Evolutionary conservation across 1,140 invertebrate species (phyloP), one percentile per base, ranked within the genome.

Genomic region (Pomacea maculata): DNA sequence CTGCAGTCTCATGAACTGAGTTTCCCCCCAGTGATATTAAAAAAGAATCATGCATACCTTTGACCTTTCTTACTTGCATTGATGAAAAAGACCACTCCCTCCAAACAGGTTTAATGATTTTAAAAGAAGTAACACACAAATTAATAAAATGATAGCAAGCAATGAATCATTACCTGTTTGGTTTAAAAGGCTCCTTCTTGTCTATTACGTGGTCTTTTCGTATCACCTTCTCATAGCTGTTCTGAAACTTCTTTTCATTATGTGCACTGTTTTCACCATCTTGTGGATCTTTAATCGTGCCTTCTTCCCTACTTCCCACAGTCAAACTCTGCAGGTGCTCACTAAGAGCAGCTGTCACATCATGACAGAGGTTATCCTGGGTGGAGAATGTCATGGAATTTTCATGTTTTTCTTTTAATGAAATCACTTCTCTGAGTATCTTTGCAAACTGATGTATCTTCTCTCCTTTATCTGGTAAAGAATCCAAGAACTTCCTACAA

Each of bases 381-480:
- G 54, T 34, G 15, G 65, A 70, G 29, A 15, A 12, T 8, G 11
- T 52, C 3, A 34, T 34, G 70, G 25, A 17, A 17, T 34, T 34
- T n/a, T 57, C 54, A 29, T 11, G 21, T 7, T 55, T 61, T 64
- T 14, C 21, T 73, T 75, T 83, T 45, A 72, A 65, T 65, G 25
- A 61, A 8, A 84, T 78, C n/a, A 82, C 17, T 25, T 75, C 45
- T 34, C 63, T 25, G 54, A 84, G 68, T 25, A 71, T 78, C 29
- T 71, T 67, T 67, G 63, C 68, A 80, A 82, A 84, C 29, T 72
- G 9, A 29, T 75, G 61, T 19, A 84, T 71, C 64, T 84, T 84
- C 67, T 34, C 54, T n/a, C 83, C 83, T 75, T 77, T 75, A 70
- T 84, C 83, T 73, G 83, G 83, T 25, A 84, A 81, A 10, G 57